Percentiles rank a stretch among this genome's conserved stretches.
Conservation (phyloP, 2,113 vertebrate genomes). For the Phalacrocorax pelagicus region DNA sequence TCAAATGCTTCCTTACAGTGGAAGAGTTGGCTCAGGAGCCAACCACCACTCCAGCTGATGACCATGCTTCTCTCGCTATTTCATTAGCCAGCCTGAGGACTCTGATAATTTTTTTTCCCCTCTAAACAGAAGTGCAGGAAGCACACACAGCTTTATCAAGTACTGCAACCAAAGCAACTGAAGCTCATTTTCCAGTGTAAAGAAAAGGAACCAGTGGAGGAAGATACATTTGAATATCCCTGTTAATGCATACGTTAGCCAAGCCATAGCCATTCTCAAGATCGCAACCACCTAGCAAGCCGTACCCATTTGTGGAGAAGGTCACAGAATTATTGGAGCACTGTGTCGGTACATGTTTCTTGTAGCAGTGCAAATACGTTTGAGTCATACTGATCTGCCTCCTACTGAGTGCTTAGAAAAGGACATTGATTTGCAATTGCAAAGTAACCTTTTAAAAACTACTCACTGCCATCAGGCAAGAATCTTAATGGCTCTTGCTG, state of each 20-base stretch:
- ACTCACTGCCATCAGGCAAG: neutral
- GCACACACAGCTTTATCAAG: neutral
- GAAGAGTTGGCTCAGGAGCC: constrained; percentile 12
- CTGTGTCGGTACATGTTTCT: neutral
- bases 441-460: neutral
- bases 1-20: neutral
- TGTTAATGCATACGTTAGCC: neutral
- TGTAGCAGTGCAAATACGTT: neutral
- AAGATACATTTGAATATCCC: constrained; percentile 30
- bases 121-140: neutral
- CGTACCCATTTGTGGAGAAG: neutral
- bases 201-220: constrained; percentile 29
- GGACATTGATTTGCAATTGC: neutral
- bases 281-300: neutral
- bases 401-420: neutral
- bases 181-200: constrained; percentile 48
- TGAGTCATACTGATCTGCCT: neutral
- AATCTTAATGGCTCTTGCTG: neutral
- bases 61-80: neutral
- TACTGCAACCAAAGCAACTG: constrained; percentile 24
- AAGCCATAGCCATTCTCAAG: neutral
- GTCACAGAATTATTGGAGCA: neutral
- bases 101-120: neutral
- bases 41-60: constrained; percentile 12
- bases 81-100: neutral